Conservation (phyloP, 2,888 invertebrate species). For the Aphrophora alni region DNA sequence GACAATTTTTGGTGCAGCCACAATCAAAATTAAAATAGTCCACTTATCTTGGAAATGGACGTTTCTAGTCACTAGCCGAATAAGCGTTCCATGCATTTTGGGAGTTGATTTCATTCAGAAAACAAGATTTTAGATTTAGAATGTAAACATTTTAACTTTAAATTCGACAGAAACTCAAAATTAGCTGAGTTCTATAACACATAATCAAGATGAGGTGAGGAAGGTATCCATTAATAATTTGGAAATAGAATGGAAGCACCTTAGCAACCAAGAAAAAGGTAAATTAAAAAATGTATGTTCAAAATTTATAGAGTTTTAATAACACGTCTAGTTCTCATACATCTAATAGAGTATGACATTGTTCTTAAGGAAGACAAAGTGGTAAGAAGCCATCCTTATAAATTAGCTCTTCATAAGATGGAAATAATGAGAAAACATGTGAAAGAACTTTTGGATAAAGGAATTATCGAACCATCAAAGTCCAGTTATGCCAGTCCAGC, state of each 20-base stretch:
- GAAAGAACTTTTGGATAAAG: constrained; percentile 10
- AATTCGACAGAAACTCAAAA: too few species aligned
- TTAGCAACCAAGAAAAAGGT: too few species aligned
- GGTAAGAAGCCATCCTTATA: not conserved
- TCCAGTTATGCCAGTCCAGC: constrained; percentile 12
- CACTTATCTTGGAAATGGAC: not conserved
- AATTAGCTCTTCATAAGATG: constrained; percentile 10
- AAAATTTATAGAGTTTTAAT: too few species aligned
- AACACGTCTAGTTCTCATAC: too few species aligned
- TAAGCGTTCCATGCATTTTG: not conserved
- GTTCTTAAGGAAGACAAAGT: not conserved
- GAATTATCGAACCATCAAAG: not conserved
- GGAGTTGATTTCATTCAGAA: not conserved
- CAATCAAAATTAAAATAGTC: not conserved
- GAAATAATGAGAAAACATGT: not conserved
- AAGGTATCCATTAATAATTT: not conserved
- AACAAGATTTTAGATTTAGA: too few species aligned
- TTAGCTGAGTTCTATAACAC: too few species aligned
- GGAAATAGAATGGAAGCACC: too few species aligned
- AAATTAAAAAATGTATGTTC: too few species aligned
- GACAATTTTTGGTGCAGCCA: not conserved
- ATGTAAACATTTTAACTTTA: too few species aligned
- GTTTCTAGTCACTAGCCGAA: not conserved
- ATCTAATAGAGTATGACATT: constrained; percentile 19
- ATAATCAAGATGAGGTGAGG: not conserved